Conservation (phyloP, 2,888 invertebrate species). For the Caenorhabditis sp. region DNA sequence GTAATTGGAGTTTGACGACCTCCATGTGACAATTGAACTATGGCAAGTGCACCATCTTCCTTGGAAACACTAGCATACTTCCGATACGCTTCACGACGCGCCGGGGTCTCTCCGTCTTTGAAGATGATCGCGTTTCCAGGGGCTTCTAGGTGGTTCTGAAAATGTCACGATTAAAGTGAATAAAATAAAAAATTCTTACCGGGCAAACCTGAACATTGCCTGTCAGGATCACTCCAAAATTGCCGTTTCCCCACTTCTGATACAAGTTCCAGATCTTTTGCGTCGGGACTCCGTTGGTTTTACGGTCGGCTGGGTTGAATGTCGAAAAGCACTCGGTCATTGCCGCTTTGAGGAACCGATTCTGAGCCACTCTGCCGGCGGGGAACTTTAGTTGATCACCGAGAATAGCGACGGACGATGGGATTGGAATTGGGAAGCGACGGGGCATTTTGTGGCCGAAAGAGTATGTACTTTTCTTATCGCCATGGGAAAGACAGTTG, state of each 20-base stretch:
- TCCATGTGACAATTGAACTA: constrained; percentile 65
- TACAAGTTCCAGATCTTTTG: constrained; percentile 59
- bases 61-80: constrained; percentile 58
- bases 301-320: constrained; percentile 20
- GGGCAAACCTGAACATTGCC: constrained; percentile 62
- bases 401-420: constrained; percentile 34
- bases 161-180: too few relatives aligned
- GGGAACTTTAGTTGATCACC: constrained; percentile 49
- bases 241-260: constrained; percentile 71
- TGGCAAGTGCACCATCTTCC: constrained; percentile 64
- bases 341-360: constrained; percentile 55
- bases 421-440: constrained; percentile 25
- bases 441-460: constrained; percentile 50
- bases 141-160: constrained; percentile 29
- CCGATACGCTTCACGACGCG: constrained; percentile 18
- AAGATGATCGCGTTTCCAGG: constrained; percentile 42
- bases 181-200: neutral
- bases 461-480: too few relatives aligned
- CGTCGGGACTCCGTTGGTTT: constrained; percentile 62
- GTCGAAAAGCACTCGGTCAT: neutral
- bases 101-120: constrained; percentile 28
- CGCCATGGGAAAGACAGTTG: too few relatives aligned
- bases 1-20: constrained; percentile 71
- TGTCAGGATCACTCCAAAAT: constrained; percentile 72
- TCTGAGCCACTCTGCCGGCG: constrained; percentile 55